A percentile compares a stretch with the other conserved stretches of the same genome.
phyloP scores from a whole-genome alignment of 1,140 invertebrate species.

The Musca vetustissima region DNA sequence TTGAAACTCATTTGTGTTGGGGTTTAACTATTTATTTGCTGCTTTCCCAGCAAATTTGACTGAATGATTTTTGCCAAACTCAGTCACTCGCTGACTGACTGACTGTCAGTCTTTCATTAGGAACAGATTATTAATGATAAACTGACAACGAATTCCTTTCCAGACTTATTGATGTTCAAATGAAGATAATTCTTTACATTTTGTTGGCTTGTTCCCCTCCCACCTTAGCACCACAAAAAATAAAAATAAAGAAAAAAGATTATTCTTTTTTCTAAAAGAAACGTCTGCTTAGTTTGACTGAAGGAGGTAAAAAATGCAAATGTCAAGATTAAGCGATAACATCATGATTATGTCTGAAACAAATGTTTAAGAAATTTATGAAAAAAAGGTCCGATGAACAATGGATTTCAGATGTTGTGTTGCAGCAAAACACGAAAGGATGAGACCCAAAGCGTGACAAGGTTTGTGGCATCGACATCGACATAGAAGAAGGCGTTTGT shows the following conservation, averaged over 20 bases:
- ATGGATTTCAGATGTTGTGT: too few species aligned
- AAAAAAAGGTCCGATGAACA: too few species aligned
- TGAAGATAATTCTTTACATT: conserved; percentile 2
- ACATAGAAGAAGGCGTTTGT: too few species aligned
- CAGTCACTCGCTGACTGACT: neutral
- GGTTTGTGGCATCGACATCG: too few species aligned
- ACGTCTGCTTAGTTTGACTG: neutral
- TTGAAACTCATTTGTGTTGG: neutral
- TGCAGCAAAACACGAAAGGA: too few species aligned
- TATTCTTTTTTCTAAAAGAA: neutral
- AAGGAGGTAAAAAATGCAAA: conserved; percentile 9
- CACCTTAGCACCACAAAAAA: too few species aligned
- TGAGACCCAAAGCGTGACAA: too few species aligned
- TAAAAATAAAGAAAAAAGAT: too few species aligned
- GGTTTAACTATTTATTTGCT: neutral
- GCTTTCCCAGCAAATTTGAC: neutral
- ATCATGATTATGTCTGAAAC: neutral
- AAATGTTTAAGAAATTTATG: too few species aligned
- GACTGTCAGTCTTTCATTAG: too few species aligned
- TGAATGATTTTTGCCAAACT: neutral
- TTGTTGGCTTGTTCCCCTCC: neutral
- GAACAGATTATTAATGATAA: conserved; percentile 15
- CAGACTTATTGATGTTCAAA: conserved; percentile 19
- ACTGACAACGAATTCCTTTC: conserved; percentile 7
- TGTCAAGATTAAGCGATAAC: conserved; percentile 16